A percentile compares a stretch with the other conserved stretches of the same genome.
Conservation (phyloP, 2,797 vertebrate genomes). For the Gouania willdenowi region DNA sequence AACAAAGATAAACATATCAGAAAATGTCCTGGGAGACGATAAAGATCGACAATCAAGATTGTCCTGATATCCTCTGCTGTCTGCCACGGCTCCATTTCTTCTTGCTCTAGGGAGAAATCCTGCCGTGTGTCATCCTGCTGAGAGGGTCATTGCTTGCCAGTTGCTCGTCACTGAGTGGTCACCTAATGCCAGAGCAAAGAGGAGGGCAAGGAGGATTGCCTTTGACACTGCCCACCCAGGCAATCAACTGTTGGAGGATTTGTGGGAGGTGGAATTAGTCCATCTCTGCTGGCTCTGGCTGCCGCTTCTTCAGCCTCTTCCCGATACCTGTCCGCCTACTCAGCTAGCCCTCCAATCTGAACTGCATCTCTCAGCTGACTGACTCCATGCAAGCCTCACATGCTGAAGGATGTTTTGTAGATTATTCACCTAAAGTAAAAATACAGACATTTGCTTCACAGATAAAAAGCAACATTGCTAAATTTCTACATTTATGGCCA, state of each 20-base stretch:
- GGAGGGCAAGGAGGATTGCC: constrained; percentile 65
- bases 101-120: constrained; percentile 45
- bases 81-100: constrained; percentile 51
- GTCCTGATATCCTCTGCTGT: constrained; percentile 41
- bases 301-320: constrained; percentile 49
- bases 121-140: constrained; percentile 60
- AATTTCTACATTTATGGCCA: too few relatives aligned
- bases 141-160: constrained; percentile 66
- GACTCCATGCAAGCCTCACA: constrained; percentile 38
- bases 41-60: constrained; percentile 45
- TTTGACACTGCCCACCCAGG: constrained; percentile 67
- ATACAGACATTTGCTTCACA: background rate
- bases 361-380: constrained; percentile 50
- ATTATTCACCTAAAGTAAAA: constrained; percentile 21
- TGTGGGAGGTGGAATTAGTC: constrained; percentile 68
- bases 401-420: constrained; percentile 30
- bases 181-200: constrained; percentile 65
- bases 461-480: background rate
- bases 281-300: constrained; percentile 55
- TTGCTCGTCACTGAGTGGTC: constrained; percentile 66
- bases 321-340: constrained; percentile 64
- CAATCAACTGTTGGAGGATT: constrained; percentile 72
- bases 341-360: constrained; percentile 51
- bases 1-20: constrained; percentile 36
- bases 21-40: constrained; percentile 28